Base-by-base conservation (phyloP, 2,888 invertebrate genomes). In the Xestoiulus laeticollis region DNA sequence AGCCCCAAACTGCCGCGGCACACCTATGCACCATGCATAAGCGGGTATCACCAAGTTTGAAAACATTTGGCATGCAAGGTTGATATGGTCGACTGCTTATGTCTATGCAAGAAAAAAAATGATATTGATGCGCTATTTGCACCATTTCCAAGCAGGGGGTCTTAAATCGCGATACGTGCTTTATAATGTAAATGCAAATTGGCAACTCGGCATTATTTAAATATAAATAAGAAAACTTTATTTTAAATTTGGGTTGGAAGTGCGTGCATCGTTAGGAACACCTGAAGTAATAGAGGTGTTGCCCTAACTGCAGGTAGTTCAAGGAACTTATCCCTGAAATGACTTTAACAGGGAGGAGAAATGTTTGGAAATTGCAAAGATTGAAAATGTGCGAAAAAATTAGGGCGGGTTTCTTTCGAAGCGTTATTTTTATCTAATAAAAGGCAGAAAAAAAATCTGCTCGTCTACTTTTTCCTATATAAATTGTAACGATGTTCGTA, bases 331-430 rank as follows among this genome's bases (percentile, higher is more conserved):
- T 68, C 68, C 22, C 68, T 12, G 68, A 26, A 68, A 68, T 26
- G 68, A 68, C 68, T 68, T n/a, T 26, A 26, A 68, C 68, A 68
- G 68, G 68, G 68, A 68, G 68, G 68, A 68, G 68, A 68, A n/a
- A 26, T 10, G 68, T 68, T 68, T 68, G 10, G 22, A 68, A 68
- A 68, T 68, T 68, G 26, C 68, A 12, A 8, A 68, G 26, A 68
- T 68, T 68, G 68, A 68, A 68, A 68, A 68, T 68, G 68, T 68
- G 68, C 10, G 68, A 68, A 68, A 68, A 68, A 68, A 68, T 68
- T 68, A 68, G 68, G 68, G 68, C 22, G 59, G 59, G 59, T 59
- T 59, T 59, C 59, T 59, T 59, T 22, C 4, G 59, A 59, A 22
- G 59, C 10, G 22, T 68, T 68, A 10, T 68, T 68, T 68, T 68